phyloP scores from a whole-genome alignment of 2,113 vertebrate species.

The Rhagologus leucostigma region DNA sequence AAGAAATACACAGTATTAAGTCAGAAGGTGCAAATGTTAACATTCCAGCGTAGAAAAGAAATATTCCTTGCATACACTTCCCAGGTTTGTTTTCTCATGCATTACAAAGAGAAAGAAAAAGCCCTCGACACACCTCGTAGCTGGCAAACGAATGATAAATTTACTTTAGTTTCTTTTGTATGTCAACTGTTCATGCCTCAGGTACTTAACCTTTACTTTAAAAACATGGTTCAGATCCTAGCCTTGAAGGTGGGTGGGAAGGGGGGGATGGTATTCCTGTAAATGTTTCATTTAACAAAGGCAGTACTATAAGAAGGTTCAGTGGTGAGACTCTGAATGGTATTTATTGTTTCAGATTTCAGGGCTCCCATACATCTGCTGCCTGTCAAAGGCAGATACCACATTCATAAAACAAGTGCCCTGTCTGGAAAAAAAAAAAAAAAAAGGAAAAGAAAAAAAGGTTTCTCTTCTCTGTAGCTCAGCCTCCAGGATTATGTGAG shows the following conservation, averaged over 20 bases:
- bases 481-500: neutral
- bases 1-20: constrained; percentile 77
- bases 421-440: constrained; percentile 56
- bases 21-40: constrained; percentile 77
- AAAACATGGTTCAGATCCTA: constrained; percentile 70
- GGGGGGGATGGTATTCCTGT: constrained; percentile 74
- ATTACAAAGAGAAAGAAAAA: constrained; percentile 63
- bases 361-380: constrained; percentile 85
- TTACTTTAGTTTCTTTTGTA: constrained; percentile 72
- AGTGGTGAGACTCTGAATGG: constrained; percentile 76
- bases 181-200: constrained; percentile 70
- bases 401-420: constrained; percentile 81
- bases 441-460: neutral
- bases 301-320: constrained; percentile 74
- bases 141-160: constrained; percentile 66
- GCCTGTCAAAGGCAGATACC: constrained; percentile 87
- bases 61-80: constrained; percentile 68
- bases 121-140: constrained; percentile 39
- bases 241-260: constrained; percentile 30
- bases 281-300: constrained; percentile 86
- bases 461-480: constrained; percentile 5
- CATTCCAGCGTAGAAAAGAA: constrained; percentile 71
- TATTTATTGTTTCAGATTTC: constrained; percentile 87
- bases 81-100: constrained; percentile 67
- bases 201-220: constrained; percentile 77